Percentiles rank a stretch among this genome's conserved stretches.
Evolutionary conservation across 2,113 vertebrate species (phyloP).

Genomic region (Tachysurus vachellii): DNA sequence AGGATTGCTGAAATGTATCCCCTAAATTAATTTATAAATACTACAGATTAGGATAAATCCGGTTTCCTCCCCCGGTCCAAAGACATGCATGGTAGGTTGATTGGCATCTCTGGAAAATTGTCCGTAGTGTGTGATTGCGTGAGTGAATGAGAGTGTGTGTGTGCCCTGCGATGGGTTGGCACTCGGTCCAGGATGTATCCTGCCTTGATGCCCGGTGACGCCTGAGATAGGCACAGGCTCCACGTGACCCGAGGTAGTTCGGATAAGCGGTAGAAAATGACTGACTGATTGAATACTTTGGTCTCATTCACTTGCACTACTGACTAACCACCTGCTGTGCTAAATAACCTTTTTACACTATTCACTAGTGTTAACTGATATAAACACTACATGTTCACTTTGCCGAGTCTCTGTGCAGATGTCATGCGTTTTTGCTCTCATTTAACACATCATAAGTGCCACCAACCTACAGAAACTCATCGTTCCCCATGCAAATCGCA

Average conservation of each 20-base stretch:
- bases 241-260: too few species aligned
- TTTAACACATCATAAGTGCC: slow-evolving; percentile 48
- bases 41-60: not conserved
- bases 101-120: too few species aligned
- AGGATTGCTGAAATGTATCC: not conserved
- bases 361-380: not conserved
- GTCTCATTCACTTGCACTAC: not conserved
- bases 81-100: too few species aligned
- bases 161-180: too few species aligned
- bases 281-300: too few species aligned
- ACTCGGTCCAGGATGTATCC: too few species aligned
- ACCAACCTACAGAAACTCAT: slow-evolving; percentile 8
- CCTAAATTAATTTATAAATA: not conserved
- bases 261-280: too few species aligned
- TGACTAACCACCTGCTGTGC: not conserved
- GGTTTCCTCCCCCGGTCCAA: too few species aligned
- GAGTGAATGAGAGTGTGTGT: too few species aligned
- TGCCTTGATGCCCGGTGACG: too few species aligned
- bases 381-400: slow-evolving; percentile 7
- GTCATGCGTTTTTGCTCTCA: slow-evolving; percentile 44
- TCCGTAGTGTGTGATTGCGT: too few species aligned
- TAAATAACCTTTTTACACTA: not conserved
- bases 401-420: slow-evolving; percentile 52
- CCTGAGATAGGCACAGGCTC: too few species aligned
- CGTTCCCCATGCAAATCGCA: not conserved